Evolutionary conservation across 2,113 vertebrate species (phyloP).

Genomic region (Onychostoma macrolepis): DNA sequence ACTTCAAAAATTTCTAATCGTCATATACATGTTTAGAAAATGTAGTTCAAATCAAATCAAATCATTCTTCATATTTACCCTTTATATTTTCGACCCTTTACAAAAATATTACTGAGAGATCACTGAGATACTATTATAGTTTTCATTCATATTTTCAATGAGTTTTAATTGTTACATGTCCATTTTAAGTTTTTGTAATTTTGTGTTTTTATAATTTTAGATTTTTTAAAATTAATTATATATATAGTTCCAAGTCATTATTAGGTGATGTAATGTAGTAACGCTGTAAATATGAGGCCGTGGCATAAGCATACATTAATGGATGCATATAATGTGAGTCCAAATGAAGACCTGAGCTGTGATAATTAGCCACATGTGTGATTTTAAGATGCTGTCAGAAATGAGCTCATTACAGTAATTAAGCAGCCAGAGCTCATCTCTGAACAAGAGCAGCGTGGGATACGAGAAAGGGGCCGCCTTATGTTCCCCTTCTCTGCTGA

Average conservation of each 20-base stretch:
- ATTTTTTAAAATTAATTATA: too few relatives aligned
- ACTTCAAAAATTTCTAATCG: not conserved
- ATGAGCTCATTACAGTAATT: constrained; percentile 43
- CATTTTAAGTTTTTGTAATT: too few relatives aligned
- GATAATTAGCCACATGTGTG: constrained; percentile 35
- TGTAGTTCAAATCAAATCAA: not conserved
- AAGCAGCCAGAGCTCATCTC: constrained; percentile 15
- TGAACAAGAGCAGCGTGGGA: constrained; percentile 13
- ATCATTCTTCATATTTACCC: not conserved
- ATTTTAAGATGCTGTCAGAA: constrained; percentile 36
- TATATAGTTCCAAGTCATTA: not conserved
- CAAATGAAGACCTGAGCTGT: not conserved
- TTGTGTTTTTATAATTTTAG: too few relatives aligned
- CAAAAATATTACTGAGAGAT: too few relatives aligned
- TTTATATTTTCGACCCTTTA: not conserved
- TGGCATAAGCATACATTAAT: not conserved
- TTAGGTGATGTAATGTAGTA: not conserved
- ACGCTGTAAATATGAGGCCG: not conserved
- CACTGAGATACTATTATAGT: too few relatives aligned
- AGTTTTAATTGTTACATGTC: too few relatives aligned
- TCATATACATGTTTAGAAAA: not conserved
- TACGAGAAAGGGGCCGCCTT: not conserved
- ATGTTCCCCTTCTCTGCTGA: not conserved
- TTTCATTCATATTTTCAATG: too few relatives aligned
- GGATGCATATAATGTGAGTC: not conserved